These are phyloP conservation scores for Prolemur simus DNA, from an alignment of 2,113 vertebrate genomes.

Conservation along the genomic window DNA sequence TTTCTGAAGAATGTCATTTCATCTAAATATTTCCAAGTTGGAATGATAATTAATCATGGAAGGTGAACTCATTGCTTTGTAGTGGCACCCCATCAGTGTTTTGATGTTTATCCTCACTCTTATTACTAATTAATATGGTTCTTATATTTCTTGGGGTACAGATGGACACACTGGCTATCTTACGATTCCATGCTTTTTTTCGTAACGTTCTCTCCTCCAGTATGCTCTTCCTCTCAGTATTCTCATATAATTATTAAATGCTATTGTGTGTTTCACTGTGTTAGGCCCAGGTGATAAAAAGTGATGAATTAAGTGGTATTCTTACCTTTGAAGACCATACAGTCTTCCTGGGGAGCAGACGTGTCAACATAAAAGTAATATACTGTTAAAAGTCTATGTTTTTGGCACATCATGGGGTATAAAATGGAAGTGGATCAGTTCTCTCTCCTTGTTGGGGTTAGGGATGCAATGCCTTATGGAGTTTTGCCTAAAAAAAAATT, in stretches of 20 bases:
- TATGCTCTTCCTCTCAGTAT: neutral
- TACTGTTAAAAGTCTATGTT: neutral
- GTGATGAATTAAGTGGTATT: neutral
- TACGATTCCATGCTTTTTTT: neutral
- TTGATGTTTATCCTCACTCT: neutral
- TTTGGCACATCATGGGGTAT: neutral
- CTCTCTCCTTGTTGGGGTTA: neutral
- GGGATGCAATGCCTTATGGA: neutral
- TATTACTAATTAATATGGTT: neutral
- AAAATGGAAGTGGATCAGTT: neutral
- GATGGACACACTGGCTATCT: neutral
- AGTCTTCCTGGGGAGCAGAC: neutral
- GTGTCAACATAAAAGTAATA: neutral
- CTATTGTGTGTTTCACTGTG: neutral
- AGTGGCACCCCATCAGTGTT: neutral
- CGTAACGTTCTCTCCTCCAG: neutral
- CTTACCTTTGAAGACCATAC: neutral
- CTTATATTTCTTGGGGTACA: neutral
- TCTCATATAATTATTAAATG: neutral
- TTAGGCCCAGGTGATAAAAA: neutral
- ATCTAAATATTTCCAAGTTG: slow-evolving; percentile 11
- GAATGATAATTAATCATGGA: neutral
- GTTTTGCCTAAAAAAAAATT: neutral
- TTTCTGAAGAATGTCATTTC: neutral
- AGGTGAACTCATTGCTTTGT: neutral